Percentiles rank a stretch among this genome's conserved stretches.
Evolutionary conservation across 2,113 vertebrate genomes (phyloP).

Genomic region (Puffinus mauretanicus): DNA sequence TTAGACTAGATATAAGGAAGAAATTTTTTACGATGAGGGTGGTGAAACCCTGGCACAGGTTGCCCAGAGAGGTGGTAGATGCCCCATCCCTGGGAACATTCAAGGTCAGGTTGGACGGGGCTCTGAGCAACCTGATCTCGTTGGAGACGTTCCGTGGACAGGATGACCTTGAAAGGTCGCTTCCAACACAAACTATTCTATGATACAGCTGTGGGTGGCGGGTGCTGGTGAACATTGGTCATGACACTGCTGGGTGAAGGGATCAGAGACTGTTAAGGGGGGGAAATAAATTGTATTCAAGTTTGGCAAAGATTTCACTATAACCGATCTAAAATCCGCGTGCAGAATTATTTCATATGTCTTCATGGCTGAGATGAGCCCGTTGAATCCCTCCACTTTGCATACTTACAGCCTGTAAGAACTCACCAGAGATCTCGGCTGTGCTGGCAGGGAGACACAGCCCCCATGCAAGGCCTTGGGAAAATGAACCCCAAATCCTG

Average conservation of each 20-base stretch:
- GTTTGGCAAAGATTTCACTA: fast-evolving
- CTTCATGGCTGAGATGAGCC: background rate
- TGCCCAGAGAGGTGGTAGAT: no score
- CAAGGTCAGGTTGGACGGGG: no score
- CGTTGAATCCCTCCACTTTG: no score
- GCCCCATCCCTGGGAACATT: no score
- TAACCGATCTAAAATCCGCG: fast-evolving
- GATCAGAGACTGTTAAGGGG: fast-evolving
- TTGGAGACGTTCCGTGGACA: no score
- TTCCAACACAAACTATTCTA: no score
- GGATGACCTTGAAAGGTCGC: no score
- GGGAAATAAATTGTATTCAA: fast-evolving
- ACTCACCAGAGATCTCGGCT: fast-evolving
- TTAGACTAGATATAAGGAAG: no score
- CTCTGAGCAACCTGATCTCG: no score
- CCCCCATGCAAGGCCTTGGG: fast-evolving
- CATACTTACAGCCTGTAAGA: fast-evolving
- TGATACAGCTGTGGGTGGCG: background rate
- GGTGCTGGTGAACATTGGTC: background rate
- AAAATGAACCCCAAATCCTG: background rate
- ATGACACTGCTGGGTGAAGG: fast-evolving
- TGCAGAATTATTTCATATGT: fast-evolving
- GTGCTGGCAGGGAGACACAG: background rate
- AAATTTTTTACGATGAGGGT: no score
- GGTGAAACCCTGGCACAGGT: no score